phyloP scores from a whole-genome alignment of 2,797 vertebrate species.

The Bothrops alternatus region DNA sequence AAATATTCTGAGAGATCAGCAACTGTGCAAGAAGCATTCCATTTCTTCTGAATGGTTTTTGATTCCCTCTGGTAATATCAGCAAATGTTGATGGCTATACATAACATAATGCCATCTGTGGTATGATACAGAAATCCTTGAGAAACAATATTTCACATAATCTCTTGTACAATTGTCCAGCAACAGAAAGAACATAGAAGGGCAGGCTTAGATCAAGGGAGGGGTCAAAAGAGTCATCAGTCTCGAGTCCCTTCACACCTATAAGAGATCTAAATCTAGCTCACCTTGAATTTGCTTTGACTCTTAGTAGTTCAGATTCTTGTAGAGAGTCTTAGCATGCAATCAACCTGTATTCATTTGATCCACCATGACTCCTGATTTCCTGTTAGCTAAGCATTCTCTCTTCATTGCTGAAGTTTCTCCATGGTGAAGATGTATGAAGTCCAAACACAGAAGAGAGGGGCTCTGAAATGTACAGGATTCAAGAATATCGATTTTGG shows the following conservation, averaged over 20 bases:
- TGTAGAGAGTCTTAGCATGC: neutral
- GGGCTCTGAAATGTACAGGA: neutral
- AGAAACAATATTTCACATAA: neutral
- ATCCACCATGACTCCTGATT: neutral
- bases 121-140: neutral
- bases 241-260: neutral
- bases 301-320: neutral
- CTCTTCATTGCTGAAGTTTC: neutral
- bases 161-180: neutral
- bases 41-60: neutral
- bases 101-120: neutral
- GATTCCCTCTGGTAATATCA: neutral
- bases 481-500: neutral
- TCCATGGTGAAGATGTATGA: neutral
- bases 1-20: neutral
- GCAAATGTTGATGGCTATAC: neutral
- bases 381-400: neutral
- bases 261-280: neutral
- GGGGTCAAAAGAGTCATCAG: neutral
- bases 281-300: neutral
- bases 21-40: neutral
- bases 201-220: neutral
- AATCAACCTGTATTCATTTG: neutral
- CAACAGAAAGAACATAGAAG: neutral
- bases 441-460: neutral